Conservation (phyloP, 2,113 vertebrate species). For the Neofelis nebulosa region DNA sequence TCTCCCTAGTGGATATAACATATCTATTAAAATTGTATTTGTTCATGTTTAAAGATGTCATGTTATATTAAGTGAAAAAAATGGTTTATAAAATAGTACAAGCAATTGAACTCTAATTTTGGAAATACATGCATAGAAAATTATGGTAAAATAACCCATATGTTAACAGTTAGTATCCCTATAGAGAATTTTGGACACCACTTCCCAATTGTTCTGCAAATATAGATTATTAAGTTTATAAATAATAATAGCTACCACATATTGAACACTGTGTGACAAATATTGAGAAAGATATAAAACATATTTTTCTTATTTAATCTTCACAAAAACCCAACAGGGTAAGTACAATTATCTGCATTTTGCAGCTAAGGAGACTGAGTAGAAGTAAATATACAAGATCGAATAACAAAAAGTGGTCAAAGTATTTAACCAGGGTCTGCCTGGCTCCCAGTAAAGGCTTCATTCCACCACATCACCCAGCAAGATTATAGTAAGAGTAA, state of each 20-base stretch:
- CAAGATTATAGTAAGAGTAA: not conserved
- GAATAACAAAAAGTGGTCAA: not conserved
- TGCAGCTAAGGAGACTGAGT: not conserved
- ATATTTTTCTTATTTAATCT: conserved; percentile 15
- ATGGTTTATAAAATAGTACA: not conserved
- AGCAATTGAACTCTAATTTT: conserved; percentile 17
- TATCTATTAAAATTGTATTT: not conserved
- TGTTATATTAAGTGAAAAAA: not conserved
- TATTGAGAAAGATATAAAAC: not conserved
- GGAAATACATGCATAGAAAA: conserved; percentile 41
- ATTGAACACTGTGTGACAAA: not conserved
- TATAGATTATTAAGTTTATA: conserved; percentile 8
- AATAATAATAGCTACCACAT: conserved; percentile 1
- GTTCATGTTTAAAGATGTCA: not conserved
- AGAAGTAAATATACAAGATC: not conserved
- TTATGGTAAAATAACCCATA: not conserved
- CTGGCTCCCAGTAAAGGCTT: not conserved
- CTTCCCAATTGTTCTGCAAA: conserved; percentile 32
- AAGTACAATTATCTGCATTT: not conserved
- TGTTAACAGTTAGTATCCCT: not conserved
- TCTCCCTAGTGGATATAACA: not conserved
- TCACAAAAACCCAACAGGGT: not conserved
- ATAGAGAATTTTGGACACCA: not conserved
- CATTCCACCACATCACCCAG: not conserved
- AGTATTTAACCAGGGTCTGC: not conserved